Evolutionary conservation across 2,113 vertebrate species (phyloP).

Genomic region (Ranitomeya imitator): DNA sequence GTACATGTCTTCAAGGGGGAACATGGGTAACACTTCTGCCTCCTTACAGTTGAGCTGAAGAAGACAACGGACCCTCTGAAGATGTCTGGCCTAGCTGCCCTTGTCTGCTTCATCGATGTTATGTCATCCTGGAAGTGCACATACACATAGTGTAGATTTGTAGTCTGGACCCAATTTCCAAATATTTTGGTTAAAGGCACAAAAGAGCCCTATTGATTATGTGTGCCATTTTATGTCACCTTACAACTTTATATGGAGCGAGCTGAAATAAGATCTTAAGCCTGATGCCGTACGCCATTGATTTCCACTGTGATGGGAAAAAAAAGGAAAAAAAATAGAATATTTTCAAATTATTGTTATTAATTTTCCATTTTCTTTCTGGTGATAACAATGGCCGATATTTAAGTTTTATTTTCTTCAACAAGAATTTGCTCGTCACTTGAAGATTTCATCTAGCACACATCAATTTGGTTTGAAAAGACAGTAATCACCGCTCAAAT

Average conservation of each 20-base stretch:
- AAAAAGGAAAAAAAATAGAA: background rate
- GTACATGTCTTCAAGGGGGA: too few species aligned
- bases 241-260: background rate
- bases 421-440: background rate
- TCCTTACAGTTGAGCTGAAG: too few species aligned
- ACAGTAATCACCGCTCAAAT: background rate
- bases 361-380: background rate
- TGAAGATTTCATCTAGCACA: background rate
- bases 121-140: too few species aligned
- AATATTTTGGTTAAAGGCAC: too few species aligned
- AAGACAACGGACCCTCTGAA: too few species aligned
- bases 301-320: background rate
- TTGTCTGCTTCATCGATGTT: too few species aligned
- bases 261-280: background rate
- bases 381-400: background rate
- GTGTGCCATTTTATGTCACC: background rate
- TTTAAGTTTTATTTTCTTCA: background rate
- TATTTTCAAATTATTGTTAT: background rate
- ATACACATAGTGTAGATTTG: too few species aligned
- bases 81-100: too few species aligned
- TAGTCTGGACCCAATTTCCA: too few species aligned
- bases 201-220: background rate
- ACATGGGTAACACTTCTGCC: too few species aligned
- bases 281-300: background rate
- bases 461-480: conserved; percentile 7